These are phyloP conservation scores for Lasioglossum vierecki DNA, from an alignment of 2,888 invertebrate species.

Conservation along the genomic window DNA sequence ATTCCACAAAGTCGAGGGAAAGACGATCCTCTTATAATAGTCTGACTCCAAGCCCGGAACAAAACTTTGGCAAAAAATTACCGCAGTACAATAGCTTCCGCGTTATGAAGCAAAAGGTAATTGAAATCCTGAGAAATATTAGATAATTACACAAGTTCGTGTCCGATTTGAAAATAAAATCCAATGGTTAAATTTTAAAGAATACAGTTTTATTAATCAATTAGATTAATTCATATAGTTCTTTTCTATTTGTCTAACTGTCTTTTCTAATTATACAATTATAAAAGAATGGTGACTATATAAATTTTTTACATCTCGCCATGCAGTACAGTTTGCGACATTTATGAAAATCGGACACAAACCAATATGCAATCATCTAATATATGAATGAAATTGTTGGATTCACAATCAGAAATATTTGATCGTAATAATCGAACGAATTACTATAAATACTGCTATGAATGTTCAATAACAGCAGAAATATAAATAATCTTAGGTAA, in stretches of 20 bases:
- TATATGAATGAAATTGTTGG: not conserved
- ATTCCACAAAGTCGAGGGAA: slow-evolving; percentile 65
- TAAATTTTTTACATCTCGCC: no score
- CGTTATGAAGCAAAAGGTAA: slow-evolving; percentile 82
- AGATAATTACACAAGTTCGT: no score
- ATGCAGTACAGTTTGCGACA: no score
- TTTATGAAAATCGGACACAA: no score
- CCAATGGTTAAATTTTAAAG: no score
- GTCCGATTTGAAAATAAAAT: no score
- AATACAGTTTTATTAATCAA: no score
- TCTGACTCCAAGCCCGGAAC: slow-evolving; percentile 78
- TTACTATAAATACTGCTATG: not conserved
- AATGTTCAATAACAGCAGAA: not conserved
- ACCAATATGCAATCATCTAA: no score
- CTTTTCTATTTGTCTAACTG: no score
- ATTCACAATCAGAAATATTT: not conserved
- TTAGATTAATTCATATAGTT: no score
- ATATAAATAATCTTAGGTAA: slow-evolving; percentile 74
- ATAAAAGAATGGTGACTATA: no score
- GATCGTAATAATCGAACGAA: not conserved
- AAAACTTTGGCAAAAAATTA: slow-evolving; percentile 77
- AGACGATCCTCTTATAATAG: slow-evolving; percentile 76
- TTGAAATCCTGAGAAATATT: not conserved
- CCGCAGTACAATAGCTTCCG: slow-evolving; percentile 82
- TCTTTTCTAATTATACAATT: no score